Evolutionary conservation across 2,888 invertebrate genomes (phyloP).

Genomic region (Tenthredo distinguenda): DNA sequence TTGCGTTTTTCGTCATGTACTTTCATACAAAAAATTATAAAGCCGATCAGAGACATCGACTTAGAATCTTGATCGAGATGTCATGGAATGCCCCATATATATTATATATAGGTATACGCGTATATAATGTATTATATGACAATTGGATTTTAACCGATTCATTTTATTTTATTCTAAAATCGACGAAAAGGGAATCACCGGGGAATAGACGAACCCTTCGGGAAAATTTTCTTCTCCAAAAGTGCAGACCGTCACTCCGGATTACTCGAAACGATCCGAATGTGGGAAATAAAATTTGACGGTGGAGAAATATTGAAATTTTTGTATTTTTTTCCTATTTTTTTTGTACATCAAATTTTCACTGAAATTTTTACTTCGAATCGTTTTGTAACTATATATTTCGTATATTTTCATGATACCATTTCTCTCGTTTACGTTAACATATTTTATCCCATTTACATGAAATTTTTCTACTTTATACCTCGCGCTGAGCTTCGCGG

Average conservation of each 20-base stretch:
- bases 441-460: slow-evolving; percentile 26
- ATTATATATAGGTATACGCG: neutral
- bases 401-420: neutral
- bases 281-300: neutral
- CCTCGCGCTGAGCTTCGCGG: neutral
- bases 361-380: neutral
- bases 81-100: too few species aligned
- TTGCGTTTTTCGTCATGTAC: too few species aligned
- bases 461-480: neutral
- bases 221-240: too few species aligned
- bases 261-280: too few species aligned
- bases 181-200: too few species aligned
- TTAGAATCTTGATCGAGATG: too few species aligned
- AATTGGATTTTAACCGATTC: too few species aligned
- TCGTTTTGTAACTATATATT: neutral
- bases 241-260: too few species aligned
- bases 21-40: too few species aligned
- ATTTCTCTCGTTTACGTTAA: neutral
- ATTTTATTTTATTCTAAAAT: too few species aligned
- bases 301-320: neutral
- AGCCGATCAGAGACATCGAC: too few species aligned
- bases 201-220: too few species aligned
- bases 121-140: neutral
- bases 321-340: neutral
- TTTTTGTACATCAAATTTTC: neutral